Conservation (phyloP, 2,888 invertebrate genomes). For the Phlogophora meticulosa region DNA sequence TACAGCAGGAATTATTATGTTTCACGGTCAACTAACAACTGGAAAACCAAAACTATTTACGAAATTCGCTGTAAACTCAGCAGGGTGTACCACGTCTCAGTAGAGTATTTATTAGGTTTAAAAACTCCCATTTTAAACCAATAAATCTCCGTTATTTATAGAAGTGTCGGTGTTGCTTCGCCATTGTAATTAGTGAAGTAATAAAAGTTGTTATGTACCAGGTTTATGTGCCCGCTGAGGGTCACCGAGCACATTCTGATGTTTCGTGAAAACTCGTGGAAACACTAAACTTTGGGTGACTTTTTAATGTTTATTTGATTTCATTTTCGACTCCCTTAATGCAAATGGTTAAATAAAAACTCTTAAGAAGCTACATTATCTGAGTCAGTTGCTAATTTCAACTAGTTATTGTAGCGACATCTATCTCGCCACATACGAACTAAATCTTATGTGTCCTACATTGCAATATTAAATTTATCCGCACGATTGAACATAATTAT, state of each 20-base stretch:
- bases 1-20: background rate
- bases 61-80: constrained; percentile 1
- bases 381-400: too few relatives aligned
- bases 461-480: too few relatives aligned
- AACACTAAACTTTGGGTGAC: background rate
- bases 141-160: constrained; percentile 58
- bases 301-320: background rate
- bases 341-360: too few relatives aligned
- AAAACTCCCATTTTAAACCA: constrained; percentile 39
- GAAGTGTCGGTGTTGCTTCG: constrained; percentile 19
- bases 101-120: constrained; percentile 32
- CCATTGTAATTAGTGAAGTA: constrained; percentile 47
- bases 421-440: too few relatives aligned
- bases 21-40: background rate
- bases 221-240: constrained; percentile 37
- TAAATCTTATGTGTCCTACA: too few relatives aligned
- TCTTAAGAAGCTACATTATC: too few relatives aligned
- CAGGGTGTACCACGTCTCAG: constrained; percentile 43
- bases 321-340: too few relatives aligned
- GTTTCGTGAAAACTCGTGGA: background rate
- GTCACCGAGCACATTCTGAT: constrained; percentile 3
- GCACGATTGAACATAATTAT: too few relatives aligned
- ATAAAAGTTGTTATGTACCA: constrained; percentile 42
- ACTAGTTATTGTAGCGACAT: too few relatives aligned
- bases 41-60: too few relatives aligned